Percentiles rank a stretch among this genome's conserved stretches.
These are phyloP conservation scores for Poeciliopsis infans DNA, from an alignment of 2,797 vertebrate species.

Conservation along the genomic window DNA sequence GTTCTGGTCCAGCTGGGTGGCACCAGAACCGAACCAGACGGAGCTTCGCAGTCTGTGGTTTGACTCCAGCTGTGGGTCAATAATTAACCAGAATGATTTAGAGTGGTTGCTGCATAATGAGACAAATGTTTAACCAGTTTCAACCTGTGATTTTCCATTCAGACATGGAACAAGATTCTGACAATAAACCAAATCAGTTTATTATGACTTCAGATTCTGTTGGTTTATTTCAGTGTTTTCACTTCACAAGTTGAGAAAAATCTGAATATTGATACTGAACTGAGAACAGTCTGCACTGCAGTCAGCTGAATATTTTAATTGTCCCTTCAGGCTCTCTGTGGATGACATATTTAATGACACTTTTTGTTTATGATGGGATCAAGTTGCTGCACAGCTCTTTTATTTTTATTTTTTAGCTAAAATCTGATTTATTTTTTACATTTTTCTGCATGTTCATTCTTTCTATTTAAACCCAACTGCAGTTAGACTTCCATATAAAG, in stretches of 20 bases:
- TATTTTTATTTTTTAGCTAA: too few relatives aligned
- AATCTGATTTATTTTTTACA: too few relatives aligned
- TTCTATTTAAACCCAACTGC: background rate
- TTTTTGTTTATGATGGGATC: background rate
- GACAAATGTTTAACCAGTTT: background rate
- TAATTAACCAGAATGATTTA: background rate
- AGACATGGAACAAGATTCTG: background rate
- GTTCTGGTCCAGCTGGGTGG: background rate
- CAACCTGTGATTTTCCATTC: background rate
- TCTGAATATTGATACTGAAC: background rate
- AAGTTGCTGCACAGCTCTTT: too few relatives aligned
- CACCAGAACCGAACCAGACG: background rate
- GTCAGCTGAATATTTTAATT: background rate
- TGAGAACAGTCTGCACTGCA: background rate
- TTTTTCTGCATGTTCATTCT: background rate
- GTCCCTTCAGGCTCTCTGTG: background rate
- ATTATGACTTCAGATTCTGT: background rate
- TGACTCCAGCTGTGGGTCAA: background rate
- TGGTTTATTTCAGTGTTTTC: conserved; percentile 2
- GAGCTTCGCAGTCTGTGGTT: background rate
- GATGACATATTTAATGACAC: background rate
- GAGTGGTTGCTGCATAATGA: background rate
- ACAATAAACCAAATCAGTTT: background rate
- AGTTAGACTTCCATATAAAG: background rate
- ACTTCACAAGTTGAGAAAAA: background rate